A percentile compares a stretch with the other conserved stretches of the same genome.
phyloP scores from a whole-genome alignment of 2,797 vertebrate genomes.

The Lagorchestes hirsutus region DNA sequence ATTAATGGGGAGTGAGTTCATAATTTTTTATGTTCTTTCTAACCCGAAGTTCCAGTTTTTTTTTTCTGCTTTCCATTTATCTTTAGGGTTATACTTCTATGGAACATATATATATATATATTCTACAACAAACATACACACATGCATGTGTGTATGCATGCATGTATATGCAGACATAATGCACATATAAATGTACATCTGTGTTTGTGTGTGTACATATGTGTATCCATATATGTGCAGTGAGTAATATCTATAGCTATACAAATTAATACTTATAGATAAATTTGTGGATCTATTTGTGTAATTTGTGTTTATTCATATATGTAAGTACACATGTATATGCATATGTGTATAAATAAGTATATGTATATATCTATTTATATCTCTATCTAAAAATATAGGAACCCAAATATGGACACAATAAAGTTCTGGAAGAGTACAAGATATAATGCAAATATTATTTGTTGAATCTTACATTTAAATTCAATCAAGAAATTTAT shows the following conservation, averaged over 20 bases:
- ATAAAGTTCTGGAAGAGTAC: not conserved
- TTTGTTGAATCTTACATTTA: not conserved
- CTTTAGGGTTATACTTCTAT: too few relatives aligned
- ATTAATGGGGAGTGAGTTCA: too few relatives aligned
- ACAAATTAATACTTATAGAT: too few relatives aligned
- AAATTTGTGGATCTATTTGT: too few relatives aligned
- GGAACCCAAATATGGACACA: not conserved
- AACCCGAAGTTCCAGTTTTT: too few relatives aligned
- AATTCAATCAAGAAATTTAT: not conserved
- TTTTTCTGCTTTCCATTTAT: too few relatives aligned
- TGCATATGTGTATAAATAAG: not conserved
- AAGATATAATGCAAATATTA: not conserved
- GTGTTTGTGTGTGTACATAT: not conserved
- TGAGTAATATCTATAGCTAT: not conserved
- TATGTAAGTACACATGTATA: too few relatives aligned
- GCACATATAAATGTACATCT: not conserved
- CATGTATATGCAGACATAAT: not conserved
- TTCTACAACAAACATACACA: not conserved
- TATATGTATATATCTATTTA: not conserved
- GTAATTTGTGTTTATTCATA: too few relatives aligned
- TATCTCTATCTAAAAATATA: not conserved
- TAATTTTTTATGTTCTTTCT: too few relatives aligned
- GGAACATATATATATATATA: too few relatives aligned
- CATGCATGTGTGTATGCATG: not conserved
- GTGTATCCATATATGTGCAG: not conserved